Conservation (phyloP, 2,797 vertebrate species). For the Amphiprion clarkii region DNA sequence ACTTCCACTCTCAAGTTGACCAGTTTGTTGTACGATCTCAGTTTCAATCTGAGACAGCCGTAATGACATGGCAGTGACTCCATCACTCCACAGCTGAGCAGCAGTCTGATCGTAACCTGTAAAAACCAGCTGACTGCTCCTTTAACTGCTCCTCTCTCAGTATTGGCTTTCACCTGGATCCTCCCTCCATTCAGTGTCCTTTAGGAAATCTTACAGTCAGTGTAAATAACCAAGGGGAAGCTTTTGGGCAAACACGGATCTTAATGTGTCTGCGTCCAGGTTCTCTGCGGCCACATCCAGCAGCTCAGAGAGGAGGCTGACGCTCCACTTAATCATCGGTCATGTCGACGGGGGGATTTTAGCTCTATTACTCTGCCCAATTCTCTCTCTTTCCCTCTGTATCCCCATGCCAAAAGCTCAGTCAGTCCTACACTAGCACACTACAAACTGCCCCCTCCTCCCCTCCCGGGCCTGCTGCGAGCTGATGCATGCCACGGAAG, state of each 20-base stretch:
- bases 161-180: not conserved
- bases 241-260: not conserved
- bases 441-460: conserved; percentile 19
- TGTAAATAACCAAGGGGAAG: conserved; percentile 23
- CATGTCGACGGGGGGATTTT: conserved; percentile 43
- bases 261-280: too few species aligned
- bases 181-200: not conserved
- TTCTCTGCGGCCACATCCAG: conserved; percentile 4
- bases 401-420: conserved; percentile 45
- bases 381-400: conserved; percentile 37
- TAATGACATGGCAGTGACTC: too few species aligned
- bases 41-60: too few species aligned
- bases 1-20: too few species aligned
- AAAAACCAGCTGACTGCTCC: too few species aligned
- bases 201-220: not conserved
- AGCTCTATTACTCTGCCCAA: conserved; percentile 38
- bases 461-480: conserved; percentile 31
- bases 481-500: conserved; percentile 77
- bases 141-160: not conserved
- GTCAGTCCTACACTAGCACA: conserved; percentile 43
- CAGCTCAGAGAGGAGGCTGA: conserved; percentile 31
- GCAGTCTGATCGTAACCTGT: too few species aligned
- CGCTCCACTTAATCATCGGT: conserved; percentile 56
- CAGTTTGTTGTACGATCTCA: too few species aligned
- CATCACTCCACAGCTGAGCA: too few species aligned